Evolutionary conservation across 64 coral and sea anemone genomes (phyloP).

Genomic region (Dendrophyllia cribrosa): DNA sequence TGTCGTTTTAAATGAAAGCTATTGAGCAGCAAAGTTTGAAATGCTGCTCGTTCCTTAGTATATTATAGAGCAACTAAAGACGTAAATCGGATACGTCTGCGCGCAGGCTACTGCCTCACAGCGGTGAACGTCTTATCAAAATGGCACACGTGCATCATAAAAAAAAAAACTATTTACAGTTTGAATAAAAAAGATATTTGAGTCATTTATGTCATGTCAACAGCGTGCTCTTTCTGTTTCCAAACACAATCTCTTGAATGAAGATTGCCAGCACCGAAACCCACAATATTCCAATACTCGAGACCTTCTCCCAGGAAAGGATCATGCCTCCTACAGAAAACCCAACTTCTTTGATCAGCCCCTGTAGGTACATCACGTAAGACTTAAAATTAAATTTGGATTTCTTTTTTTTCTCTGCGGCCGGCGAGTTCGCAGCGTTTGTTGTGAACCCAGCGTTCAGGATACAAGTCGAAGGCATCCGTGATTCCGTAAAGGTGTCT

Average conservation of each 20-base stretch:
- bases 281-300: slow-evolving; percentile 71
- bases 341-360: slow-evolving; percentile 73
- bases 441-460: slow-evolving; percentile 24
- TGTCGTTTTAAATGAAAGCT: no score
- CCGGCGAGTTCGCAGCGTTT: background rate
- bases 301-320: slow-evolving; percentile 94
- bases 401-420: slow-evolving; percentile 43
- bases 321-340: slow-evolving; percentile 94
- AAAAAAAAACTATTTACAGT: no score
- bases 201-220: slow-evolving; percentile 50
- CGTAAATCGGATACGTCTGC: no score
- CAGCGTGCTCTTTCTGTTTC: slow-evolving; percentile 90
- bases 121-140: no score
- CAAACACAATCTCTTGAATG: slow-evolving; percentile 95
- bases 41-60: no score
- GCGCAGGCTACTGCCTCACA: no score
- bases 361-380: slow-evolving; percentile 95
- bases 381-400: slow-evolving; percentile 93
- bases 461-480: slow-evolving; percentile 16
- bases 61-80: no score
- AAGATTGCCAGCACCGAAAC: slow-evolving; percentile 88
- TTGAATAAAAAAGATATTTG: no score
- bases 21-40: no score
- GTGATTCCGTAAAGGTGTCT: slow-evolving; percentile 1
- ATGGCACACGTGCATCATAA: no score